Percentiles rank a stretch among this genome's conserved stretches.
Conservation (phyloP, 1,140 invertebrate species). For the Prorops nasuta region DNA sequence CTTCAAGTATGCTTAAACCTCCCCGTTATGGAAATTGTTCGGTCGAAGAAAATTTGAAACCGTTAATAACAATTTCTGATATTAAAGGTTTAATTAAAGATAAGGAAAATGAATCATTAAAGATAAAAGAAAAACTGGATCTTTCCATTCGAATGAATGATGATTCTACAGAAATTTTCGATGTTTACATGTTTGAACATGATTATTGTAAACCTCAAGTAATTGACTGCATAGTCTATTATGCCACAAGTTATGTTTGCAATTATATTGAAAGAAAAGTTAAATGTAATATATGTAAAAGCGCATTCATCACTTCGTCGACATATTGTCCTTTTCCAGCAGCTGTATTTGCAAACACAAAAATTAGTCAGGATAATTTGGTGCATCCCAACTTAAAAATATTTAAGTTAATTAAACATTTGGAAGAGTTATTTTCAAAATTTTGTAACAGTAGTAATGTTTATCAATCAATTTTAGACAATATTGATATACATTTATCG, state of each 20-base stretch:
- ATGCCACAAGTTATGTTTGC: conserved; percentile 6
- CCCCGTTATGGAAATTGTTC: conserved; percentile 15
- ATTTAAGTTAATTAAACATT: conserved; percentile 5
- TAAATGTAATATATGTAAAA: not conserved
- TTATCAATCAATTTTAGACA: conserved; percentile 8
- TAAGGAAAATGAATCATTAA: not conserved
- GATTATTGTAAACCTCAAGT: conserved; percentile 9
- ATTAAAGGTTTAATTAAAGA: not conserved
- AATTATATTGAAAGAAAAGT: not conserved
- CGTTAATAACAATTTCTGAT: not conserved
- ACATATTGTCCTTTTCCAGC: not conserved
- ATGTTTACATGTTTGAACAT: conserved; percentile 4
- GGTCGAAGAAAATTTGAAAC: not conserved
- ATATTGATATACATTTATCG: not conserved
- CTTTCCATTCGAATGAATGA: too few species aligned
- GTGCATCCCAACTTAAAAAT: conserved; percentile 6
- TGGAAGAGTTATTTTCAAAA: conserved; percentile 12
- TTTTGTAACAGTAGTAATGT: conserved; percentile 5
- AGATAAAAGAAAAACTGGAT: conserved; percentile 10
- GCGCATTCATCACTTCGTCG: not conserved
- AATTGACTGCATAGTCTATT: conserved; percentile 7
- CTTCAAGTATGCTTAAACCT: conserved; percentile 8
- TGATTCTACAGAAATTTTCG: too few species aligned
- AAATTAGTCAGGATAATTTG: not conserved
- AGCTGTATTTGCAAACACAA: not conserved